Evolutionary conservation across 2,797 vertebrate genomes (phyloP).

Genomic region (Gymnoscopelus braueri): DNA sequence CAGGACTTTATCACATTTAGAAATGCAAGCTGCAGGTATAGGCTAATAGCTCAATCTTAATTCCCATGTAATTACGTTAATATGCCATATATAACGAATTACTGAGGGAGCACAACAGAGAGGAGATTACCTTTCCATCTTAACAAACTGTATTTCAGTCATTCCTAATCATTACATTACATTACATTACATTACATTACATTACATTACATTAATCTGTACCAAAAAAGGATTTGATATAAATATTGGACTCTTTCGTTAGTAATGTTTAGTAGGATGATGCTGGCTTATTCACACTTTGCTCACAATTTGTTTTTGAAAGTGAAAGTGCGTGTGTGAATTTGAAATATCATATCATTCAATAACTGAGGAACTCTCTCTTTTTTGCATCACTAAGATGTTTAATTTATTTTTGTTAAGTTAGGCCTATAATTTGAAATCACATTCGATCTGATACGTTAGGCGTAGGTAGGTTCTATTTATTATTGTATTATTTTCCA

Average conservation of each 20-base stretch:
- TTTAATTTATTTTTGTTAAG: neutral
- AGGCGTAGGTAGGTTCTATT: too few relatives aligned
- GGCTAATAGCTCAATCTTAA: too few relatives aligned
- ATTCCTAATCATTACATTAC: too few relatives aligned
- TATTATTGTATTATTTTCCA: too few relatives aligned
- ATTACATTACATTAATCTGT: too few relatives aligned
- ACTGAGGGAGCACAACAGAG: conserved; percentile 86
- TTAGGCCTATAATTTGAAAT: neutral
- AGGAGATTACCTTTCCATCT: conserved; percentile 85
- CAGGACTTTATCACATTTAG: neutral
- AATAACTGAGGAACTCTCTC: too few relatives aligned
- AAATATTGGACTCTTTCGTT: neutral
- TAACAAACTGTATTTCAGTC: conserved; percentile 64
- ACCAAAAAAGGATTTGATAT: too few relatives aligned
- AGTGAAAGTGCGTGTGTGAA: neutral
- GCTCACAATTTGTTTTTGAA: neutral
- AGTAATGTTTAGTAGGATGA: neutral
- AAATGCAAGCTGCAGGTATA: neutral
- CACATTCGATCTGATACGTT: too few relatives aligned
- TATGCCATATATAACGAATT: conserved; percentile 95
- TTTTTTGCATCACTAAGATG: too few relatives aligned
- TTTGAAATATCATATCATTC: neutral
- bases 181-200: too few relatives aligned
- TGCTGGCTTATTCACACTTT: neutral
- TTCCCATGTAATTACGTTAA: conserved; percentile 90